Evolutionary conservation across 37 sponge, comb jelly and placozoan genomes (phyloP), one percentile per base, ranked within the genome.

Genomic region (Spongia lamella): DNA sequence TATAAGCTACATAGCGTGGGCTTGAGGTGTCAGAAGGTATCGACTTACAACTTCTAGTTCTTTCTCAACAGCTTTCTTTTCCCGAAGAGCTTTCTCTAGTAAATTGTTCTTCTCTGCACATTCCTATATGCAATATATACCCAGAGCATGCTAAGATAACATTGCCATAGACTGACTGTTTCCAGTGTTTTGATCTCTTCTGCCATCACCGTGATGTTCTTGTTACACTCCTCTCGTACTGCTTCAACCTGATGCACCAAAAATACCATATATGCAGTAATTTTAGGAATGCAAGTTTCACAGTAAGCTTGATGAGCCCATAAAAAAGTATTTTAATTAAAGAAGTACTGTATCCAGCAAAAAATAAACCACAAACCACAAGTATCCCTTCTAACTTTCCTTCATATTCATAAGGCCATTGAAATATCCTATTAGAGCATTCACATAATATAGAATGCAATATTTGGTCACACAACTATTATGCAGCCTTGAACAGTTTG

Each of bases 131-230:
- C 27, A 38, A 3, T 22, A 19, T 43, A 43, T 5, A 13, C 5
- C 21, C 19, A 24, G 1, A 30, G 21, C 52, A 61, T 5, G 43
- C 21, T 5, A 51, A 36, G 13, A 22, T 40, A 26, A 20, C 69
- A 68, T 25, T 35, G 4, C 16, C 22, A 1, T 5, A 1, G 21
- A n/a, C 59, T 56, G 22, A 88, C 93, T 66, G 76, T 19, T 71
- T 94, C 95, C 55, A 94, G 66, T 13, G 70, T 59, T n/a, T 79
- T 57, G 22, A 94, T 89, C 61, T 94, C 95, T 29, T 50, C 60
- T 11, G 81, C 91, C 91, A 94, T 88, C 27, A 75, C 76, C 34
- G 67, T 72, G 20, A 94, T 87, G 63, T 68, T 94, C 63, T 73
- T 78, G 58, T 94, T 90, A 61, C 70, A 87, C 63, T 94, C 88